Evolutionary conservation across 2,888 invertebrate species (phyloP).

Genomic region (Polydrusus pterygomalis): DNA sequence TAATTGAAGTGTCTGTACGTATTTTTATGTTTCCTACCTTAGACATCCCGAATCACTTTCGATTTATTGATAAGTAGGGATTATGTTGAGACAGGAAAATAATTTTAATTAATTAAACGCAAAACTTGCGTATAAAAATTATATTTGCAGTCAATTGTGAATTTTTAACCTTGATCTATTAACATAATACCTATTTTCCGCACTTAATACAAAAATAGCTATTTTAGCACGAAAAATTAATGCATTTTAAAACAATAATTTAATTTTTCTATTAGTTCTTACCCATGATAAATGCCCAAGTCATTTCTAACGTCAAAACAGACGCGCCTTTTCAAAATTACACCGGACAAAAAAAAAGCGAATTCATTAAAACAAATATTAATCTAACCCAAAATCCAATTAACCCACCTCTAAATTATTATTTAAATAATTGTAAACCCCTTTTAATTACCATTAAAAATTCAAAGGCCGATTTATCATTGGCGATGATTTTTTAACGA

Average conservation of each 20-base stretch:
- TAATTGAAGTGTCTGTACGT: no score
- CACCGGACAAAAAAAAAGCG: constrained; percentile 22
- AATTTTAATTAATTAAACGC: no score
- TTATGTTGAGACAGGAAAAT: no score
- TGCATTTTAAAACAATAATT: constrained; percentile 31
- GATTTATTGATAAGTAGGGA: no score
- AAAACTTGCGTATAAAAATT: no score
- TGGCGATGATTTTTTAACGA: constrained; percentile 54
- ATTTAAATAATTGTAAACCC: constrained; percentile 53
- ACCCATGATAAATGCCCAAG: constrained; percentile 25
- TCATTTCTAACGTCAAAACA: constrained; percentile 39
- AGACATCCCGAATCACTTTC: no score
- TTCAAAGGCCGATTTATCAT: constrained; percentile 49
- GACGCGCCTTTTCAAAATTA: constrained; percentile 39
- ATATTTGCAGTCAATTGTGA: no score
- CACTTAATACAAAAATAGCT: no score
- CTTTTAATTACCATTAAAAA: constrained; percentile 48
- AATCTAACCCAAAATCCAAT: constrained; percentile 52
- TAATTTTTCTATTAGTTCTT: constrained; percentile 35
- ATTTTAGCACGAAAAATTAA: no score
- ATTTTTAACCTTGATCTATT: no score
- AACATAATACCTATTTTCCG: no score
- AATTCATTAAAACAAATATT: constrained; percentile 52
- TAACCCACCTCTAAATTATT: constrained; percentile 46
- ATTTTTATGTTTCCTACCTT: no score